Evolutionary conservation across 1,140 invertebrate genomes (phyloP).

Genomic region (Diploscapter pachys): DNA sequence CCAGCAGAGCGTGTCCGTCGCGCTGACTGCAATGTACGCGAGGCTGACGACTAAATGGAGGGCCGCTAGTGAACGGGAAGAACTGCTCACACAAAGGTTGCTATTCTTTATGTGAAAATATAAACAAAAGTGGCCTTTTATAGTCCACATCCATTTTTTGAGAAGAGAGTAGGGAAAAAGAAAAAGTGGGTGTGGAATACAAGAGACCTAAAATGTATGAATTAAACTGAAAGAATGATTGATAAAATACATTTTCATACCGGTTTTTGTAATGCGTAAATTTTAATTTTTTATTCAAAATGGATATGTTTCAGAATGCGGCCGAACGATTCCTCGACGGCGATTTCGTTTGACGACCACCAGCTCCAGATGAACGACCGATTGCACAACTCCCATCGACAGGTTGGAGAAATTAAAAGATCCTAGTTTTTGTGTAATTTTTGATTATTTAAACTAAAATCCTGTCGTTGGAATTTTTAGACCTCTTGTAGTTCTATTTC

Average conservation of each 20-base stretch:
- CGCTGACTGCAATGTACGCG: constrained; percentile 71
- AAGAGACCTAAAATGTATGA: too few species aligned
- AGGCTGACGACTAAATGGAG: constrained; percentile 70
- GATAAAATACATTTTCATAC: neutral
- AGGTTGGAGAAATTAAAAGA: constrained; percentile 57
- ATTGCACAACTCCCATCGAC: constrained; percentile 72
- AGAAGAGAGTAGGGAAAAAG: too few species aligned
- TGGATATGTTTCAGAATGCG: constrained; percentile 60
- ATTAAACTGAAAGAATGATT: too few species aligned
- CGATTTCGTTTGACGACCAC: constrained; percentile 82
- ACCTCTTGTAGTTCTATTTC: too few species aligned
- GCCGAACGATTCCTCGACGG: constrained; percentile 70
- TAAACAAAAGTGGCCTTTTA: too few species aligned
- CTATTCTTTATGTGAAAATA: neutral
- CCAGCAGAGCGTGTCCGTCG: constrained; percentile 79
- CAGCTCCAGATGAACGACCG: constrained; percentile 74
- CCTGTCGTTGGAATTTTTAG: too few species aligned
- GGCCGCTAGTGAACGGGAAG: constrained; percentile 79
- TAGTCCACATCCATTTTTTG: too few species aligned
- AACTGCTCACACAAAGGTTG: constrained; percentile 77
- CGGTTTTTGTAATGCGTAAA: neutral
- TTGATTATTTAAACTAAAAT: too few species aligned
- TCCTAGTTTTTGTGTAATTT: neutral
- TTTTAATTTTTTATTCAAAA: neutral
- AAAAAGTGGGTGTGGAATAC: too few species aligned